Evolutionary conservation across 2,797 vertebrate genomes (phyloP).

Genomic region (Gallinago solitaria): DNA sequence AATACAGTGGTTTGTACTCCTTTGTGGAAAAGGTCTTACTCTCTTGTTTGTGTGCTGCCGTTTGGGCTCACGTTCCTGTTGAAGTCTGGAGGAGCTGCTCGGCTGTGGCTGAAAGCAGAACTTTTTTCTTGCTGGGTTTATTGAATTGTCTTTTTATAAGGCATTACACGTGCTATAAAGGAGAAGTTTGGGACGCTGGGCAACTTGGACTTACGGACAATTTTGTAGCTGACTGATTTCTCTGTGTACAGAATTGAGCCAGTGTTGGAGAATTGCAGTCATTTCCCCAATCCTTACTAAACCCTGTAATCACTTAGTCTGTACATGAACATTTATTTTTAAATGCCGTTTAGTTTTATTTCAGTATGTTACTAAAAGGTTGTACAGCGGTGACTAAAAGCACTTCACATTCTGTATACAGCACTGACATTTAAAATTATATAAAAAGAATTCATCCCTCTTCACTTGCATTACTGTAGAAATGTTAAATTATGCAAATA

Average conservation of each 20-base stretch:
- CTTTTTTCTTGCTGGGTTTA: neutral
- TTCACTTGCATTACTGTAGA: neutral
- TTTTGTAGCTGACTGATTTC: neutral
- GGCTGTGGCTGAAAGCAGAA: neutral
- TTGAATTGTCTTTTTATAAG: neutral
- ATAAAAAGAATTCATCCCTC: neutral
- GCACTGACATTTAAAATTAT: neutral
- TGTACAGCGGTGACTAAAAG: constrained; percentile 15
- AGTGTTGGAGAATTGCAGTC: neutral
- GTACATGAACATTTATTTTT: neutral
- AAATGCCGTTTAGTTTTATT: constrained; percentile 23
- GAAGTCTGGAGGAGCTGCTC: neutral
- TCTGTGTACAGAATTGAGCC: neutral
- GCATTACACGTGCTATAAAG: neutral
- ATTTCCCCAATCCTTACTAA: neutral
- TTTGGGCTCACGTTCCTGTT: neutral
- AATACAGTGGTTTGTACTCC: neutral
- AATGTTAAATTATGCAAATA: neutral
- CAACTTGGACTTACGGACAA: neutral
- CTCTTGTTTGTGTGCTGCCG: neutral
- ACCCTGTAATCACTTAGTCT: neutral
- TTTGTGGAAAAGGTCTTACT: neutral
- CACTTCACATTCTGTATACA: constrained; percentile 14
- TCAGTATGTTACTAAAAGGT: neutral
- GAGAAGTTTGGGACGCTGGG: neutral